These are phyloP conservation scores for Diachrysia chrysitis DNA, from an alignment of 2,888 invertebrate species.

Conservation along the genomic window DNA sequence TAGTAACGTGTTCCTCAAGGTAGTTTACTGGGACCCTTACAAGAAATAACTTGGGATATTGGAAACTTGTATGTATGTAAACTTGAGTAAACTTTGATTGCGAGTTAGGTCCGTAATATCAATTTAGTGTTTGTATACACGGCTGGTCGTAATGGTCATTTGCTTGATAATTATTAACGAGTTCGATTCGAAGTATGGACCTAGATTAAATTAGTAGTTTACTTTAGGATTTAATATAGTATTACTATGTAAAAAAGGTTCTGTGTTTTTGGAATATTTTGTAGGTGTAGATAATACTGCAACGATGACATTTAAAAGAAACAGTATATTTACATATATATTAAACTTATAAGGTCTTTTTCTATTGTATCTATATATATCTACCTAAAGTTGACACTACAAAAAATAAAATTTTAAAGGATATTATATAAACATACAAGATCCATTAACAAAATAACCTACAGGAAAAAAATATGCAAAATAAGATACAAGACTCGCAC, in stretches of 20 bases:
- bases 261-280: no score
- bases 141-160: conserved; percentile 29
- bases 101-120: conserved; percentile 46
- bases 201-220: background rate
- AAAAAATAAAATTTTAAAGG: no score
- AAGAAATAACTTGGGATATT: conserved; percentile 38
- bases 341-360: no score
- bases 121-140: conserved; percentile 47
- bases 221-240: no score
- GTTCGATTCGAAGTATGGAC: background rate
- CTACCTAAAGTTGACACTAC: no score
- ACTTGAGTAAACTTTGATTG: conserved; percentile 56
- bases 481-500: conserved; percentile 34
- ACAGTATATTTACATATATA: no score
- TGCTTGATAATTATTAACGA: conserved; percentile 16
- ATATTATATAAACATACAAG: no score
- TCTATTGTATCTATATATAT: no score
- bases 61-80: conserved; percentile 40
- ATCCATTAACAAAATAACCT: background rate
- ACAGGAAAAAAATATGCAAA: conserved; percentile 24
- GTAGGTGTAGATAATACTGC: no score
- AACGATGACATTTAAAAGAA: no score
- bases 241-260: no score
- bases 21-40: conserved; percentile 50
- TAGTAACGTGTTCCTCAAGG: conserved; percentile 48